Base-by-base conservation (phyloP, 92 coral and sea anemone species). In the Epizoanthus stellaris region DNA sequence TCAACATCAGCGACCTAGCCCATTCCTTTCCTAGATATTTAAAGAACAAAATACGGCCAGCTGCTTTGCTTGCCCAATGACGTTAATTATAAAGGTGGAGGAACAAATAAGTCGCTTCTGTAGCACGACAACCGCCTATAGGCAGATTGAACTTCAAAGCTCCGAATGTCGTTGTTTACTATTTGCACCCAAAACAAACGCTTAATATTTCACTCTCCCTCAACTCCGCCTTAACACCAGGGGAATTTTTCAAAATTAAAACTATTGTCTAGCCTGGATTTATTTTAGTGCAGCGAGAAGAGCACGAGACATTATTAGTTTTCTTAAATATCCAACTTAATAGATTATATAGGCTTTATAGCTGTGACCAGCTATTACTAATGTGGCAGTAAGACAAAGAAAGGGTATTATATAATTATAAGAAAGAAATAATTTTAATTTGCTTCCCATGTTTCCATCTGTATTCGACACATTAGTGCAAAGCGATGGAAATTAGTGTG, bases 151-250 rank as follows among this genome's bases (percentile, higher is more conserved):
- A 68, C 45, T 68, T 42, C 39, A 68, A 68, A 68, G 73, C 21
- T 43, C 73, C 49, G 73, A 38, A 34, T 68, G 40, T 43, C 49
- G 42, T 10, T 68, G n/a, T 36, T 68, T 66, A 66, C 43, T 12
- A 23, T 52, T 52, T 52, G 10, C 56, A 52, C 10, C 56, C 56
- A 52, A 25, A 65, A 65, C 70, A 65, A 65, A 10, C 70, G 39
- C 39, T 1, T 66, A 52, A 52, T 66, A 39, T 68, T 38, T 34
- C 9, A 38, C 19, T 76, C 56, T 38, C 67, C 4, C 67, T 57
- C 21, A 61, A 57, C 81, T 76, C 69, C 81, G 69, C 81, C 69
- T 76, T n/a, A 76, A 36, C 54, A 57, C 39, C 56, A 59, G 7
- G 52, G n/a, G 67, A 59, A 5, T 17, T 57, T 57, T 57, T 36